Base-by-base conservation (phyloP, 2,113 vertebrate species). In the Enhydra lutris region DNA sequence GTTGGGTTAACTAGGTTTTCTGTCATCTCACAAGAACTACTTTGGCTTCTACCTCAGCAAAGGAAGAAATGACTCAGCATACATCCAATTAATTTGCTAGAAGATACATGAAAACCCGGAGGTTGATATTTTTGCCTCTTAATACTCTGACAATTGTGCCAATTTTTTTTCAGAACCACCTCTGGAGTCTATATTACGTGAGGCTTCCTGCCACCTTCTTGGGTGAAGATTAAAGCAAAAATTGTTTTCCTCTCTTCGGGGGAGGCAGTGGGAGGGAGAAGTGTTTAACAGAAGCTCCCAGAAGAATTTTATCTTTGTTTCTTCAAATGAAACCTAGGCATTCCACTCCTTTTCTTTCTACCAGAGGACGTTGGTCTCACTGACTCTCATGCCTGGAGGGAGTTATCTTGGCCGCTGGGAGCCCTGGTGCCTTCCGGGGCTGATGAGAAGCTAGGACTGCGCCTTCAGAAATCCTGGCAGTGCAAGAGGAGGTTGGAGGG, bases 1-100 rank as follows among this genome's bases (percentile, higher is more conserved):
- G 55, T 36, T 82, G 78, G 59, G 85, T 89, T 96, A 93, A 93
- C 93, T 93, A 85, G 69, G 57, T 93, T 97, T 97, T 89, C 57
- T 15, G 18, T 79, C 81, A 86, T 85, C 81, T 94, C 85, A 21
- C 63, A 52, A 57, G 78, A 88, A 85, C 14, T 47, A 13, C 20
- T 80, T 45, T 78, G 67, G 59, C 73, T 96, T 94, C 88, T 78
- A 7, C 39, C 67, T 93, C 81, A 57, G 93, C 93, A 63, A 18
- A 59, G 42, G 93, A 69, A 95, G 76, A 65, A 59, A 80, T 34
- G 89, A 85, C 71, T 91, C 96, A 81, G 74, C 78, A 14, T 0
- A 50, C 63, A 61, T 26, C 63, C 71, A 67, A 39, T 79, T 96
- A 78, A 94, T 78, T 85, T 84, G 79, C 73, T 34, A 76, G 84